Evolutionary conservation across 2,797 vertebrate genomes (phyloP), one percentile per base, ranked within the genome.

Genomic region (Sparidentex hasta): DNA sequence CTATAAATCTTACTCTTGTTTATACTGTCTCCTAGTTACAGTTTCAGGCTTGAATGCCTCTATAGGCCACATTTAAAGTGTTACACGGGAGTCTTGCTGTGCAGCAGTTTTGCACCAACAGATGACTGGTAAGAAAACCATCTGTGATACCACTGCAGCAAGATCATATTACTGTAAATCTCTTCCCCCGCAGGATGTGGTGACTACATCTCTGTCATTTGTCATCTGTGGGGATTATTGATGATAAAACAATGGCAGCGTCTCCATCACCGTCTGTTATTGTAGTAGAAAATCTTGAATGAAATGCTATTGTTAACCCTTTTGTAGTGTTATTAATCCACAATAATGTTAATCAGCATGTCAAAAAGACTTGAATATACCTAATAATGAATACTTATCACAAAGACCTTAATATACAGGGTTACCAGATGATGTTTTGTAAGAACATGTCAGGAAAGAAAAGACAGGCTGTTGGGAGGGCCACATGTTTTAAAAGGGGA

Each of bases 161-260:
- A 58, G n/a, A 27, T 74, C 12, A 48, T 8, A 9, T 74, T 67
- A 57, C 65, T 54, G 63, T 64, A 78, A 64, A 25, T 67, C 9
- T 67, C 51, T 29, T 44, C 8, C 58, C 33, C 14, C 17, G 14
- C 61, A 65, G 65, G 47, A 48, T 65, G 65, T 43, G 38, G 23
- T 46, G 0, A 29, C 25, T 41, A 47, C 11, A 51, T 3, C 21
- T 11, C 12, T 21, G 20, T 55, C 23, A 52, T 27, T 47, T 41
- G 4, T 7, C 20, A 17, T 71, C 50, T 51, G 6, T 21, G 47
- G 7, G 20, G 47, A 21, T 46, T 75, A 46, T 21, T 52, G 18
- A 59, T 43, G 5, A 8, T 25, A 46, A 25, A 18, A 12, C n/a
- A 41, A 21, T 0, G 17, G 43, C 41, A n/a, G 27, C 18, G 46